Evolutionary conservation across 2,888 invertebrate genomes (phyloP).

Genomic region (Catocala sponsa): DNA sequence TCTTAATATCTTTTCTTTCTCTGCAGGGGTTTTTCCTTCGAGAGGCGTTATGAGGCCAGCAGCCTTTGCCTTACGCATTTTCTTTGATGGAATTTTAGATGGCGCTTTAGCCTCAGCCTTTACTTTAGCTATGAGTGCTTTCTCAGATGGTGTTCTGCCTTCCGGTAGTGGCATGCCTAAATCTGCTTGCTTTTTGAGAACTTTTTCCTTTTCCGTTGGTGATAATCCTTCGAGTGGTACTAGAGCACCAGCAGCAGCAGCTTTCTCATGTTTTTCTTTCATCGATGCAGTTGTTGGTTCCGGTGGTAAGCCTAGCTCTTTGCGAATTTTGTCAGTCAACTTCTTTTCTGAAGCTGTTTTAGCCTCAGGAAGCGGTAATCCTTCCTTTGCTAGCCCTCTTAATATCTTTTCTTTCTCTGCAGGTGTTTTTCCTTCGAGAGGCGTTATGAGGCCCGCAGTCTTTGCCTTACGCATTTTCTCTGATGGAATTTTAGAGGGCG

Average conservation of each 20-base stretch:
- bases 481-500: conserved; percentile 32
- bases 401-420: conserved; percentile 49
- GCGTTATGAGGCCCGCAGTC: conserved; percentile 44
- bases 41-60: conserved; percentile 37
- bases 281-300: conserved; percentile 23
- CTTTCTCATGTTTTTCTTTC: conserved; percentile 30
- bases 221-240: conserved; percentile 21
- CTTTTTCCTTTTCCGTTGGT: conserved; percentile 26
- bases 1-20: conserved; percentile 56
- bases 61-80: conserved; percentile 45
- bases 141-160: conserved; percentile 20
- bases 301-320: conserved; percentile 22
- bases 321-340: conserved; percentile 16
- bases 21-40: conserved; percentile 48
- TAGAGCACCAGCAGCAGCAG: conserved; percentile 14
- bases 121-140: conserved; percentile 1
- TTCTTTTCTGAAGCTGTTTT: conserved; percentile 48
- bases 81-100: conserved; percentile 2
- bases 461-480: conserved; percentile 29
- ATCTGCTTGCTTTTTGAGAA: conserved; percentile 24
- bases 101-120: conserved; percentile 5
- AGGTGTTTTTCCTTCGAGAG: conserved; percentile 49
- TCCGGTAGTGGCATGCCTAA: conserved; percentile 35
- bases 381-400: conserved; percentile 35
- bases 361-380: conserved; percentile 55